A percentile compares a stretch with the other conserved stretches of the same genome.
These are phyloP conservation scores for Leucoptera coffeella DNA, from an alignment of 2,888 invertebrate species.

Conservation along the genomic window DNA sequence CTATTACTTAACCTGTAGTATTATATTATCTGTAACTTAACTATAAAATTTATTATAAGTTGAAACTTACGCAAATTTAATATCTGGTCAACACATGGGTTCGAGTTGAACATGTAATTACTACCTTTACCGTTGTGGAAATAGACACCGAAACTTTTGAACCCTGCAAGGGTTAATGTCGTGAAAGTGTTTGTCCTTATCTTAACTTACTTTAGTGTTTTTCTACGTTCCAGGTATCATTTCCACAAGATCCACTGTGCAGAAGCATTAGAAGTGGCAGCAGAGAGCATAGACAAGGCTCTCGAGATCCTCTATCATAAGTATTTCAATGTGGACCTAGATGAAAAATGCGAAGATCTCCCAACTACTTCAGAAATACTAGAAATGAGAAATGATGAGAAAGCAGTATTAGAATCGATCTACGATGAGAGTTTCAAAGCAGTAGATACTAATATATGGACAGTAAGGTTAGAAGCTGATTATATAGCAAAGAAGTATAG, in stretches of 20 bases:
- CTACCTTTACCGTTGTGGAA: no score
- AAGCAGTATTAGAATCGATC: constrained; percentile 69
- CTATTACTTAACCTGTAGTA: no score
- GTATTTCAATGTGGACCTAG: constrained; percentile 54
- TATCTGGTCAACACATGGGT: no score
- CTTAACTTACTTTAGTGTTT: constrained; percentile 4
- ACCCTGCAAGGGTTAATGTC: no score
- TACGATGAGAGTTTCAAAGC: constrained; percentile 65
- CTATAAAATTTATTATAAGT: no score
- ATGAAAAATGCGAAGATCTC: constrained; percentile 25
- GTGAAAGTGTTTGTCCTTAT: no score
- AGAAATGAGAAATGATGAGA: constrained; percentile 66
- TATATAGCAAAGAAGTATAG: constrained; percentile 56
- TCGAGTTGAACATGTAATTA: no score
- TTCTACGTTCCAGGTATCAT: constrained; percentile 54
- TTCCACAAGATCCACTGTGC: constrained; percentile 68
- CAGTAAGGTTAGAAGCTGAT: constrained; percentile 59
- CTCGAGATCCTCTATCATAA: constrained; percentile 64
- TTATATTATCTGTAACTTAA: no score
- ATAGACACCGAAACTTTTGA: no score
- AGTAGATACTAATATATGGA: constrained; percentile 70
- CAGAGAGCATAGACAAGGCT: constrained; percentile 65
- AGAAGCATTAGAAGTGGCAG: constrained; percentile 64
- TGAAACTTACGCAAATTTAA: no score
- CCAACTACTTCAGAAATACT: constrained; percentile 46